phyloP scores from a whole-genome alignment of 2,797 vertebrate species.

The Channallabes apus region DNA sequence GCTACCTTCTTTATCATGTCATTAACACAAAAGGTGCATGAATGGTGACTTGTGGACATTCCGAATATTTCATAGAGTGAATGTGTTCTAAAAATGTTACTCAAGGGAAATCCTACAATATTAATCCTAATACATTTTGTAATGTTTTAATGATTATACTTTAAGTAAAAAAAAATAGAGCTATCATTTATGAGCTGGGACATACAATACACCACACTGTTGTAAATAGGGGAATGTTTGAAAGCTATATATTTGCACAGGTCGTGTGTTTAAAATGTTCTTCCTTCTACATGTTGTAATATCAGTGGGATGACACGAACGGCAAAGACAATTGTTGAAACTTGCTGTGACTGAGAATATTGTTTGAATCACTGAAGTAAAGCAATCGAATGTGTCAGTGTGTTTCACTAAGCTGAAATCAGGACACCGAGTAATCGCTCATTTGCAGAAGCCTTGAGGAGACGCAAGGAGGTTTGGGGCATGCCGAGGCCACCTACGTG shows the following conservation, averaged over 20 bases:
- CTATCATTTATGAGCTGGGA: neutral
- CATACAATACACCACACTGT: neutral
- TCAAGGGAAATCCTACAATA: neutral
- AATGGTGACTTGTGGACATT: neutral
- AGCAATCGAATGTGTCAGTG: neutral
- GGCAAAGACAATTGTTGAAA: neutral
- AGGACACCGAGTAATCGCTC: conserved; percentile 46
- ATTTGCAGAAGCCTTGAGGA: conserved; percentile 45
- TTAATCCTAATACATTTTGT: neutral
- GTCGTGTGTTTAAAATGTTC: neutral
- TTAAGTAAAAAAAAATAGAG: neutral
- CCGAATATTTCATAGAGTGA: neutral
- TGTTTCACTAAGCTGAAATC: conserved; percentile 46
- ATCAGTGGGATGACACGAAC: neutral
- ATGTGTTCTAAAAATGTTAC: neutral
- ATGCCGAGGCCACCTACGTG: conserved; percentile 43
- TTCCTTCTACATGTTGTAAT: neutral
- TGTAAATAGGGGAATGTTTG: neutral
- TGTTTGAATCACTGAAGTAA: conserved; percentile 16
- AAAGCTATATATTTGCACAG: neutral
- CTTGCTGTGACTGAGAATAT: neutral
- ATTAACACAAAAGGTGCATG: too few relatives aligned
- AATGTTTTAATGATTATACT: neutral
- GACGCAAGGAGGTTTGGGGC: conserved; percentile 28
- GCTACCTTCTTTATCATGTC: too few relatives aligned